A percentile compares a stretch with the other conserved stretches of the same genome.
These are phyloP conservation scores for Bagarius yarrelli DNA, from an alignment of 2,113 vertebrate genomes.

Conservation along the genomic window DNA sequence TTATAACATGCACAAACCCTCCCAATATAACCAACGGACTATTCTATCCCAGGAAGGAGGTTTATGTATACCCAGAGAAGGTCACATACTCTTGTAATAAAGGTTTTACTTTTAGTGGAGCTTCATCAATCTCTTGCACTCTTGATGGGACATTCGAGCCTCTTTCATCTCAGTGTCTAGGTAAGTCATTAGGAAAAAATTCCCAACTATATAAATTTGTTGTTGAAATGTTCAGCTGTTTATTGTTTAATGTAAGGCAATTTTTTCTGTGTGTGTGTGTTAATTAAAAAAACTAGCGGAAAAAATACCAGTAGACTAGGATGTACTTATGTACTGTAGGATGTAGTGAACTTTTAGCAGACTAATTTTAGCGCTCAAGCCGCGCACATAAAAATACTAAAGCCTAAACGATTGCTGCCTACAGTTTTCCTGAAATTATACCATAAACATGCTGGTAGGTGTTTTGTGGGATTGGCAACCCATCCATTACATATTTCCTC, in stretches of 20 bases:
- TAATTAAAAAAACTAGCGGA: too few species aligned
- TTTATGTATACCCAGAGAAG: rapidly evolving
- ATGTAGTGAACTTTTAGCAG: too few species aligned
- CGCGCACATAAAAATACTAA: too few species aligned
- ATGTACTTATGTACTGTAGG: too few species aligned
- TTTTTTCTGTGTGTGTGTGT: too few species aligned
- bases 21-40: not conserved
- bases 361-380: too few species aligned
- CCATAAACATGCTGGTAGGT: too few species aligned
- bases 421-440: too few species aligned
- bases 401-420: too few species aligned
- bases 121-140: not conserved
- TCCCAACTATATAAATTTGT: not conserved
- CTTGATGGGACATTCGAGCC: not conserved
- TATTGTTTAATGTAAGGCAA: not conserved
- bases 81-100: constrained; percentile 26
- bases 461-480: too few species aligned
- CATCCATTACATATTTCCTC: too few species aligned
- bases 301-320: too few species aligned
- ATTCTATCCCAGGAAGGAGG: not conserved
- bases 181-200: not conserved
- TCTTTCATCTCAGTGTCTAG: not conserved
- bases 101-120: constrained; percentile 20
- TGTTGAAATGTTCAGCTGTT: not conserved
- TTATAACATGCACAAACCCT: not conserved